Percentiles rank a stretch among this genome's conserved stretches.
phyloP scores from a whole-genome alignment of 2,113 vertebrate genomes.

The Peromyscus maniculatus region DNA sequence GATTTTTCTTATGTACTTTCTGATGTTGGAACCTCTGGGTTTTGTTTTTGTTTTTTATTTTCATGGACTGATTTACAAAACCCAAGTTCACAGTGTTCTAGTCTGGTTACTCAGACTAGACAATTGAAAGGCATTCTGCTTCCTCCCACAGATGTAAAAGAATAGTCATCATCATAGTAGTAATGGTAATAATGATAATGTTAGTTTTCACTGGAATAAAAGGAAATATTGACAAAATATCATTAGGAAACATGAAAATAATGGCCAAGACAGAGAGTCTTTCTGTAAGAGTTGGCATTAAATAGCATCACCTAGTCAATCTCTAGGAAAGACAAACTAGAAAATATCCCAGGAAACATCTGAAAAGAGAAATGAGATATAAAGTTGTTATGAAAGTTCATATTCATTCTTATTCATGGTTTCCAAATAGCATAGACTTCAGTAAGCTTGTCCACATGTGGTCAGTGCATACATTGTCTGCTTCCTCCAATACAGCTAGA shows the following conservation, averaged over 20 bases:
- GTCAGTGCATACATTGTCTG: not conserved
- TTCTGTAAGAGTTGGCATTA: not conserved
- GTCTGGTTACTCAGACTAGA: not conserved
- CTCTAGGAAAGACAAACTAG: not conserved
- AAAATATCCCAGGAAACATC: not conserved
- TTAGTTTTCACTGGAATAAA: not conserved
- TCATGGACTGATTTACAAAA: conserved; percentile 25
- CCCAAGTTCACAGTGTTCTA: not conserved
- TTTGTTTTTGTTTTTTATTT: not conserved
- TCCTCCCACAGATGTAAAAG: not conserved
- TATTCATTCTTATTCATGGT: not conserved
- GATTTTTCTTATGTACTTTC: not conserved
- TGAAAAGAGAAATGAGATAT: not conserved
- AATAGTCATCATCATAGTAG: not conserved
- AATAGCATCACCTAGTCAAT: not conserved
- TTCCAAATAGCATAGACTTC: not conserved
- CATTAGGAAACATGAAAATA: not conserved
- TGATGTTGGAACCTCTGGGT: not conserved
- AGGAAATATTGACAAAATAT: not conserved
- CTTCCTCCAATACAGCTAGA: not conserved
- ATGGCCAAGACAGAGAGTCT: not conserved
- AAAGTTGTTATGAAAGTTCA: conserved; percentile 13
- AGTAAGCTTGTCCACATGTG: not conserved
- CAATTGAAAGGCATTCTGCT: not conserved
- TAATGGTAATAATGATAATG: not conserved